Conservation (phyloP, 2,797 vertebrate species). For the Clangula hyemalis region DNA sequence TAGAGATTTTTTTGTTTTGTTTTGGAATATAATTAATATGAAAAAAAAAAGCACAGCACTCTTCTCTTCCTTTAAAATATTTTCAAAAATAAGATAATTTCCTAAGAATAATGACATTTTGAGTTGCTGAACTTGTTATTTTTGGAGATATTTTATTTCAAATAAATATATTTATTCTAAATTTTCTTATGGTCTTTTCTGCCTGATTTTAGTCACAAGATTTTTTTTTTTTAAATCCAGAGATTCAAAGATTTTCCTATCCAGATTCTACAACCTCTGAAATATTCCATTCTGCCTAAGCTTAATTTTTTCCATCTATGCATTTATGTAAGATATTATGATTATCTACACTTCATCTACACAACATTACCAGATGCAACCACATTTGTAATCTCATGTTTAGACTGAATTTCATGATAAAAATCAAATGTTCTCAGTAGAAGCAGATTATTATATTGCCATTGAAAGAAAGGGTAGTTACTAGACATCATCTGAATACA, state of each 20-base stretch:
- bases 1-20: not conserved
- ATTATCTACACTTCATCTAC: not conserved
- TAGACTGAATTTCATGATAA: constrained; percentile 5
- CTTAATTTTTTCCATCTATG: not conserved
- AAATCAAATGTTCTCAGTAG: not conserved
- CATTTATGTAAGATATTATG: not conserved
- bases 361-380: not conserved
- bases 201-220: not conserved
- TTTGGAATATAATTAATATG: not conserved
- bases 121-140: not conserved
- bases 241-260: not conserved
- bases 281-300: not conserved
- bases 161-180: not conserved
- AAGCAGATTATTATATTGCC: constrained; percentile 14
- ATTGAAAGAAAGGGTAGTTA: not conserved
- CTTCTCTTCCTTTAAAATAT: not conserved
- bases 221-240: not conserved
- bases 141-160: not conserved
- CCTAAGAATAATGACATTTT: not conserved
- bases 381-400: constrained; percentile 2
- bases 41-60: not conserved
- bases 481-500: not conserved
- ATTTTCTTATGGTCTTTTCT: not conserved
- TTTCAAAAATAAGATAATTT: not conserved
- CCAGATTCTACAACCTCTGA: not conserved